Base-by-base conservation (phyloP, 2,113 vertebrate species). In the Picathartes gymnocephalus region DNA sequence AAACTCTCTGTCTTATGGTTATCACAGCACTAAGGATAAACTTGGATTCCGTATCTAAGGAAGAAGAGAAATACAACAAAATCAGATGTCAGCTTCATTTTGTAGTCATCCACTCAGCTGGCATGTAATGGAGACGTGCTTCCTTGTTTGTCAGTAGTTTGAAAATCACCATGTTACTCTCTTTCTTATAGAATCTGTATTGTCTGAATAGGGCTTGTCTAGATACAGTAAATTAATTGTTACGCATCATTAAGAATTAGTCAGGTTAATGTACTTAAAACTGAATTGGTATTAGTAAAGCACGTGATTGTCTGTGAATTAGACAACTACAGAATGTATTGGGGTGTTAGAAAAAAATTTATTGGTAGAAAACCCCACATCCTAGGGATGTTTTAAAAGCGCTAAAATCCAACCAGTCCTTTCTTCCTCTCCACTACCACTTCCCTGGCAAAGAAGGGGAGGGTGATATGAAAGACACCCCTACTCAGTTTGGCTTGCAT, bases 161-260 rank as follows among this genome's bases (percentile, higher is more conserved):
- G 30, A 73, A 92, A 92, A 88, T 88, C 64, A 51, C 14, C 1
- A 0, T 65, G 23, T 65, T 72, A 10, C 30, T 69, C 28, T 7
- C 23, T 77, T 51, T 83, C 17, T 4, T 3, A 16, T 4, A 66
- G 35, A 70, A 77, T 48, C 66, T 45, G 0, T 47, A 4, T 54
- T 72, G 37, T 44, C 39, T 27, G 18, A 88, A 39, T 24, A 73
- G 37, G 28, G 20, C 20, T 86, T 85, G 95, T 70, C 30, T 53
- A 37, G 37, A 30, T 71, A 40, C 8, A 19, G 24, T 31, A 48
- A 48, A 72, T 66, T 69, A 57, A 53, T 64, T 85, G 16, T 88
- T 69, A 44, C 0, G 0, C 7, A 2, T 53, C 4, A 6, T 65
- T 56, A 30, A 33, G n/a, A 77, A 40, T 53, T 65, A 69, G 37